A percentile compares a stretch with the other conserved stretches of the same genome.
Evolutionary conservation across 2,888 invertebrate genomes (phyloP).

Genomic region (Anorthoa munda): DNA sequence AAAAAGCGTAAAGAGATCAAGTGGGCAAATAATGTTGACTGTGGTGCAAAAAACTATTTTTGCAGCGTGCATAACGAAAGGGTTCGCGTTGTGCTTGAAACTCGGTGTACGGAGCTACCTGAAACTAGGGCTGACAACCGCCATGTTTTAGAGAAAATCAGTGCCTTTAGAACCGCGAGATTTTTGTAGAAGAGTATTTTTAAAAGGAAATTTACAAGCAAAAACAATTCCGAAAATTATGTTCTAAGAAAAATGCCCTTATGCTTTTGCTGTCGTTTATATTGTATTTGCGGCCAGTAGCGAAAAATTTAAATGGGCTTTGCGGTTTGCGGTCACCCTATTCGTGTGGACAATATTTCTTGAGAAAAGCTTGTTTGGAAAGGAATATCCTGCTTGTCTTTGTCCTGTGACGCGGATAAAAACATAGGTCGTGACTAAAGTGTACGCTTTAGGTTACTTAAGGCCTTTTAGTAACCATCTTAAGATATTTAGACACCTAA

Average conservation of each 20-base stretch:
- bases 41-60: conserved; percentile 68
- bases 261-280: background rate
- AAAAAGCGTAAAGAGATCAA: conserved; percentile 62
- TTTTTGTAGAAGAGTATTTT: background rate
- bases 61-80: conserved; percentile 80
- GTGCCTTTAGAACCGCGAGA: too few species aligned
- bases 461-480: background rate
- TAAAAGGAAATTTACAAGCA: background rate
- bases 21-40: conserved; percentile 68
- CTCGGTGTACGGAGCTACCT: conserved; percentile 69
- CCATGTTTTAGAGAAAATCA: background rate
- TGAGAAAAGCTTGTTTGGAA: conserved; percentile 22
- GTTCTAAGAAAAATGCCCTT: background rate
- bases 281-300: conserved; percentile 5
- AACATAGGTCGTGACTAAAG: conserved; percentile 8
- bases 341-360: conserved; percentile 13
- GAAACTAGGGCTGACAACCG: conserved; percentile 63
- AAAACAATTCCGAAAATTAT: background rate
- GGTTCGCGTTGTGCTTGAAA: conserved; percentile 77
- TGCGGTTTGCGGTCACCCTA: background rate
- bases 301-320: background rate
- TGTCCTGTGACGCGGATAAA: background rate
- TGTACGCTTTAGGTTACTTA: background rate
- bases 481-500: background rate
- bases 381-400: conserved; percentile 14